Conservation (phyloP, 2,113 vertebrate genomes). For the Muntiacus muntjak region DNA sequence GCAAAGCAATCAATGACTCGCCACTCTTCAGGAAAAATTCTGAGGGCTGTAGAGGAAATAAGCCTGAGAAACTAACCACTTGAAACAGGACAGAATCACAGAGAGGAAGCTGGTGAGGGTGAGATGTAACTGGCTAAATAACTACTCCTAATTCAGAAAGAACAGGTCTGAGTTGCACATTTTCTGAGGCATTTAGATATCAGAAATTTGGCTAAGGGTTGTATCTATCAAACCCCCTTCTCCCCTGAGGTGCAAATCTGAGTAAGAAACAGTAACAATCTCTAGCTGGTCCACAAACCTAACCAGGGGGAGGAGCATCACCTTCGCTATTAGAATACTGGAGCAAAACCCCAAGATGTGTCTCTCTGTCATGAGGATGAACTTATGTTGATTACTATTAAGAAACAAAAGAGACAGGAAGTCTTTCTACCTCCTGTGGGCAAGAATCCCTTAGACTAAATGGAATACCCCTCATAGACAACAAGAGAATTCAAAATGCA, state of each 20-base stretch:
- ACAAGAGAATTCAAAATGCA: neutral
- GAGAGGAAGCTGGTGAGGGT: neutral
- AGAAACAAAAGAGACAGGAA: neutral
- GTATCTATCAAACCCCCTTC: neutral
- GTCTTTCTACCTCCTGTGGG: neutral
- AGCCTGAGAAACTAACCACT: neutral
- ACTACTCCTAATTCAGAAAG: neutral
- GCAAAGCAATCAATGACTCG: slow-evolving; percentile 13
- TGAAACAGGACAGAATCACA: neutral
- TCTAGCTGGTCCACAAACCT: neutral
- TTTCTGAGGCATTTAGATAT: neutral
- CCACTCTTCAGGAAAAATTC: neutral
- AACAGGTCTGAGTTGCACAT: neutral
- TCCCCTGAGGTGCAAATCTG: neutral
- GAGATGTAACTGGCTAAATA: neutral
- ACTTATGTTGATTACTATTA: neutral
- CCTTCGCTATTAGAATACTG: neutral
- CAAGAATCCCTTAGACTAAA: neutral
- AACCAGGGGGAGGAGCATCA: neutral
- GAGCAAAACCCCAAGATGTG: neutral
- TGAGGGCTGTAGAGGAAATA: neutral
- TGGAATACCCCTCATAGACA: neutral
- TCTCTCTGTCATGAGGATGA: neutral
- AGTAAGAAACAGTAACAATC: neutral
- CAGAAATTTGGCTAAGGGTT: neutral